A percentile compares a stretch with the other conserved stretches of the same genome.
These are phyloP conservation scores for Pogonocichla stellata DNA, from an alignment of 2,113 vertebrate species.

Conservation along the genomic window DNA sequence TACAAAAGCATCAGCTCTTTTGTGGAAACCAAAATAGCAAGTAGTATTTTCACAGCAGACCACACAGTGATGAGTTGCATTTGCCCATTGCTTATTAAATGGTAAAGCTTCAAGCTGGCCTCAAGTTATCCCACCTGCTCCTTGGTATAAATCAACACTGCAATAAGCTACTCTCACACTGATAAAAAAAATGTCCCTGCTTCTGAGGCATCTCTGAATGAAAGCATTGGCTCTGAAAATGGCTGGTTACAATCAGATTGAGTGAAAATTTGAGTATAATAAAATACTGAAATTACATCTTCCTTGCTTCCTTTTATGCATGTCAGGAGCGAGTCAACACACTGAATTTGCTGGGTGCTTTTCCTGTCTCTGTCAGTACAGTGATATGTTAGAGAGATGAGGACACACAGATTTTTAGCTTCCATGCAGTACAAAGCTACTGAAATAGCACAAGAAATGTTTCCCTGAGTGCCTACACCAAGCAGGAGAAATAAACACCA, in stretches of 20 bases:
- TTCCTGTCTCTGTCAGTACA: not conserved
- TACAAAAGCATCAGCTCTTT: not conserved
- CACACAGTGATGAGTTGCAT: not conserved
- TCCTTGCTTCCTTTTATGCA: slow-evolving; percentile 4
- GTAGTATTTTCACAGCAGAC: not conserved
- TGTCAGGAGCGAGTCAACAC: not conserved
- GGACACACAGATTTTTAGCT: not conserved
- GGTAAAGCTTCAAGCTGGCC: slow-evolving; percentile 6
- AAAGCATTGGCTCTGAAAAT: slow-evolving; percentile 19
- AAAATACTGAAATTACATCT: slow-evolving; percentile 49
- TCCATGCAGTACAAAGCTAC: not conserved
- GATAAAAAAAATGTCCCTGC: not conserved
- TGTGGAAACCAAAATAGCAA: not conserved
- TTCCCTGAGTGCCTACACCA: not conserved
- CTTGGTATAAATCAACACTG: slow-evolving; percentile 36
- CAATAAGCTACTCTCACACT: not conserved
- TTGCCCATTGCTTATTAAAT: slow-evolving; percentile 10
- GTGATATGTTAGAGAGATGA: not conserved
- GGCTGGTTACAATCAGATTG: slow-evolving; percentile 29
- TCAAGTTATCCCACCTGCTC: slow-evolving; percentile 38
- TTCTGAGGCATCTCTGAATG: not conserved
- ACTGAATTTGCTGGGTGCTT: not conserved
- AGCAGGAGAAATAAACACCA: slow-evolving; percentile 11
- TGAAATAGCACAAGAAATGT: not conserved
- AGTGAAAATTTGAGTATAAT: slow-evolving; percentile 42